These are phyloP conservation scores for Tachina grossa DNA, from an alignment of 2,888 invertebrate genomes.

Conservation along the genomic window DNA sequence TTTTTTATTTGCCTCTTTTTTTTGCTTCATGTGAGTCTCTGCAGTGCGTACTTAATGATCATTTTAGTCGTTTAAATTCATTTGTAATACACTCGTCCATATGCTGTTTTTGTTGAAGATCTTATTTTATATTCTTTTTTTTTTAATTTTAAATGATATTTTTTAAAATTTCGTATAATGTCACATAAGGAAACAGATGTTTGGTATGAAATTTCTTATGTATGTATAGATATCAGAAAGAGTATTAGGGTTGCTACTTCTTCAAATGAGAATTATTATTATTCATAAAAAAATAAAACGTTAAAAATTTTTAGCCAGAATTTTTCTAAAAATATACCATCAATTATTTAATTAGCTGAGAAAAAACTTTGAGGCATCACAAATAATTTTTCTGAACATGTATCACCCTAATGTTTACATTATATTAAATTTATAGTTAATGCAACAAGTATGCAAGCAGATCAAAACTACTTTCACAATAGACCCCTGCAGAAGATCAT, in stretches of 20 bases:
- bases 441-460: constrained; percentile 6
- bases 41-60: constrained; percentile 47
- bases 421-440: background rate
- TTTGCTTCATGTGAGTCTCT: constrained; percentile 53
- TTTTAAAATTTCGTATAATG: constrained; percentile 56
- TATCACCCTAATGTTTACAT: constrained; percentile 6
- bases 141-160: constrained; percentile 40
- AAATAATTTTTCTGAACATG: background rate
- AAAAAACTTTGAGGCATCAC: background rate
- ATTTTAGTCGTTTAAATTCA: constrained; percentile 45
- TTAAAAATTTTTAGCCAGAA: too few species aligned
- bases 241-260: constrained; percentile 12
- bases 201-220: constrained; percentile 53
- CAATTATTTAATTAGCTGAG: too few species aligned
- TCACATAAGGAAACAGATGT: constrained; percentile 71
- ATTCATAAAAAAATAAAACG: too few species aligned
- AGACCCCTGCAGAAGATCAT: too few species aligned
- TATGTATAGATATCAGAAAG: background rate
- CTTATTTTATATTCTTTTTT: constrained; percentile 38
- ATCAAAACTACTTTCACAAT: constrained; percentile 30
- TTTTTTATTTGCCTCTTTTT: constrained; percentile 22
- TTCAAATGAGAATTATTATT: too few species aligned
- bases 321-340: too few species aligned
- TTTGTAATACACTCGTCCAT: constrained; percentile 34
- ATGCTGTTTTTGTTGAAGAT: constrained; percentile 50